Evolutionary conservation across 92 coral and sea anemone species (phyloP).

Genomic region (Pocillopora grandis): DNA sequence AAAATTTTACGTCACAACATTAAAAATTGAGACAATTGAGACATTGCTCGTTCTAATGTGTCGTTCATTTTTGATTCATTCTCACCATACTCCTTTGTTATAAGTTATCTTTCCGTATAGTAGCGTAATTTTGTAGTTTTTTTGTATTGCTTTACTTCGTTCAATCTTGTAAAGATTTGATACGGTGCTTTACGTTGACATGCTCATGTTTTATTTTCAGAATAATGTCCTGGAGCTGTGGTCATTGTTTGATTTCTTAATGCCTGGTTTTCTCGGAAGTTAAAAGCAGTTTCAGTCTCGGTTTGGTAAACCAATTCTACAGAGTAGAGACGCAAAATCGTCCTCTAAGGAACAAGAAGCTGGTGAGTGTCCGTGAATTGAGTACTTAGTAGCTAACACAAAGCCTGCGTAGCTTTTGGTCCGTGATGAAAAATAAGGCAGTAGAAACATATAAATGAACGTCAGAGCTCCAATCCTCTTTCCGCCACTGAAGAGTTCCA

Average conservation of each 20-base stretch:
- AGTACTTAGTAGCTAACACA: too few relatives aligned
- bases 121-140: neutral
- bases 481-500: too few relatives aligned
- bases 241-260: constrained; percentile 96
- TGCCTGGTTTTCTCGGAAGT: constrained; percentile 99
- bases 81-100: too few relatives aligned
- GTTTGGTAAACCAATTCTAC: constrained; percentile 95
- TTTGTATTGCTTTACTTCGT: neutral
- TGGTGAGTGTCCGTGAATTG: constrained; percentile 52
- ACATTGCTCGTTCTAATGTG: too few relatives aligned
- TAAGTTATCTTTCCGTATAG: neutral
- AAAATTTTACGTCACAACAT: too few relatives aligned
- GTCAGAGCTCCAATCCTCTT: too few relatives aligned
- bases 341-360: constrained; percentile 99
- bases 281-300: constrained; percentile 98
- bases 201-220: constrained; percentile 43
- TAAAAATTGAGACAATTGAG: too few relatives aligned
- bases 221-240: constrained; percentile 96
- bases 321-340: constrained; percentile 97
- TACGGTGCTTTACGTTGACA: neutral
- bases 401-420: too few relatives aligned
- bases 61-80: too few relatives aligned
- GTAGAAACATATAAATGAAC: too few relatives aligned
- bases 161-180: neutral
- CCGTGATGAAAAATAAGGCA: too few relatives aligned